Evolutionary conservation across 2,888 invertebrate genomes (phyloP), one percentile per base, ranked within the genome.

Genomic region (Ptilodon capucinus): DNA sequence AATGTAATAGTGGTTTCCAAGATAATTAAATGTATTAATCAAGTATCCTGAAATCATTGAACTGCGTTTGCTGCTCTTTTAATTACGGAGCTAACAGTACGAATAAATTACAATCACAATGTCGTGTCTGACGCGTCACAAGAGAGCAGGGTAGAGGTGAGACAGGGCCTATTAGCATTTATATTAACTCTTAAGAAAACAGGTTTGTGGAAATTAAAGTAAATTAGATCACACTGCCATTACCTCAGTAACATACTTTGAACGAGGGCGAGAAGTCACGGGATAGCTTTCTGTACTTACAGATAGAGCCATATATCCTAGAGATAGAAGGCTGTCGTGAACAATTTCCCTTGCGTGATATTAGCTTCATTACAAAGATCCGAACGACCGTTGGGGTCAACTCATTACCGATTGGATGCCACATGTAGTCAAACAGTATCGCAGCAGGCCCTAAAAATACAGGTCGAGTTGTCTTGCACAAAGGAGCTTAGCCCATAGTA

Each of bases 111-210:
- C 49, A 42, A 50, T 57, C 46, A 40, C 54, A 35, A 35, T 39
- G 38, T 44, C 49, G 42, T 47, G 48, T 46, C 38, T 47, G 25
- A 11, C 18, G 40, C 48, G 30, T 41, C 44, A 41, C 44, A 36
- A 18, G 41, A 51, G 47, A 43, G 35, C 56, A 51, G 57, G 56
- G 53, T 50, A 48, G 53, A 63, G 65, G 58, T 64, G 60, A 68
- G 66, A 68, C 66, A 68, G 64, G 46, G 48, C 59, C 68, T 57
- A 86, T 86, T 86, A 79, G 84, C 86, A 86, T 86, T 84, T 86
- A 86, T 85, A 86, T 86, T 82, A 86, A 81, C 81, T 78, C 76
- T 75, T 80, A 76, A 79, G 78, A 77, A 76, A 80, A 79, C 76
- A 79, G 72, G 73, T 79, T 79, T 69, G 68, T 61, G 64, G 61